Percentiles rank a stretch among this genome's conserved stretches.
phyloP scores from a whole-genome alignment of 2,113 vertebrate genomes.

The Cercocebus atys region DNA sequence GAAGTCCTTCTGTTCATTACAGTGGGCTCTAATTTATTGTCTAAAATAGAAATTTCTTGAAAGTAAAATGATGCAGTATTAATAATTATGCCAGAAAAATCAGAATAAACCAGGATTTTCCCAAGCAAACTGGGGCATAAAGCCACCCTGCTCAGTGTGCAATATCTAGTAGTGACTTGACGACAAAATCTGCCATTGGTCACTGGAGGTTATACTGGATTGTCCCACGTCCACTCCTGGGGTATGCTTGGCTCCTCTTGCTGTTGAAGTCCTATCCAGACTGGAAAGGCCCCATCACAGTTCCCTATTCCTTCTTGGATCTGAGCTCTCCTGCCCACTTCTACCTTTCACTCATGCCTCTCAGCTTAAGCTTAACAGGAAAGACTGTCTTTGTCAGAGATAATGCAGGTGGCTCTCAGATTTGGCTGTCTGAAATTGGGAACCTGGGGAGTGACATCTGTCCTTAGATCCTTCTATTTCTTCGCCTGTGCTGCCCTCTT shows the following conservation, averaged over 20 bases:
- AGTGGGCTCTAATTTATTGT: background rate
- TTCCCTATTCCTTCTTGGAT: background rate
- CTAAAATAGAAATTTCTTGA: slow-evolving; percentile 26
- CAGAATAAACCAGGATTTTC: background rate
- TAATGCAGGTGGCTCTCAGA: background rate
- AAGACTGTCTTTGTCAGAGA: background rate
- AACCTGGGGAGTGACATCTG: background rate
- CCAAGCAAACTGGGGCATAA: background rate
- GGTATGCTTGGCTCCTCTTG: background rate
- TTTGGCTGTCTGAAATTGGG: background rate
- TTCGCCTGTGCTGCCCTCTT: background rate
- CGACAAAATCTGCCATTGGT: background rate
- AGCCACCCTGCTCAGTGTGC: background rate
- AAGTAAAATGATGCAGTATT: background rate
- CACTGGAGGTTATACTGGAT: background rate
- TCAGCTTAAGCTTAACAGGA: background rate
- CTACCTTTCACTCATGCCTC: background rate
- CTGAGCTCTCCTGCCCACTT: background rate
- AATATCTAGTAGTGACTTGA: background rate
- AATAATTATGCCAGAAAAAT: background rate
- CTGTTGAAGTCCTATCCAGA: background rate
- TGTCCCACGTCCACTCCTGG: background rate
- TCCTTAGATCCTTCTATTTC: background rate
- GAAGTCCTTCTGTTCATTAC: background rate
- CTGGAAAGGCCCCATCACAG: background rate